phyloP scores from a whole-genome alignment of 2,113 vertebrate species.

The Egretta garzetta region DNA sequence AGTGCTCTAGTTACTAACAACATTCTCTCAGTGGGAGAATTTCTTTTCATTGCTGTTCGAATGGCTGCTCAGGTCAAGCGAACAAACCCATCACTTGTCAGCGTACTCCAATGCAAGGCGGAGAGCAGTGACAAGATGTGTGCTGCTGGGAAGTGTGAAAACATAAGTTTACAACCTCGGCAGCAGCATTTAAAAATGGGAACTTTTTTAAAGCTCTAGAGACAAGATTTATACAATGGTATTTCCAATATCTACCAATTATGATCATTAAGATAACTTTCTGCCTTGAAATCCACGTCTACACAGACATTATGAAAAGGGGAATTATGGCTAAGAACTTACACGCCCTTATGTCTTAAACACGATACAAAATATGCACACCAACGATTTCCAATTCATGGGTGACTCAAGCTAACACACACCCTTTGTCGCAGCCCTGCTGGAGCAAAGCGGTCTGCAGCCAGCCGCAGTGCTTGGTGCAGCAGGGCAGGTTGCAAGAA shows the following conservation, averaged over 20 bases:
- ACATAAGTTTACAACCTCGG: background rate
- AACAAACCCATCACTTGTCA: background rate
- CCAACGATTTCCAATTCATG: background rate
- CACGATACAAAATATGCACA: rapidly evolving
- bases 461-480: background rate
- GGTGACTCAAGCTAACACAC: background rate
- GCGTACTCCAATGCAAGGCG: background rate
- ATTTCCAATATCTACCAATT: background rate
- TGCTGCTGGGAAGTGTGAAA: background rate
- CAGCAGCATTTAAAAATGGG: background rate
- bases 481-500: background rate
- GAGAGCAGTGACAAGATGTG: background rate
- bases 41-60: background rate
- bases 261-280: background rate
- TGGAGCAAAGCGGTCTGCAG: background rate
- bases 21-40: background rate
- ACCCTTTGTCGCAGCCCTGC: background rate
- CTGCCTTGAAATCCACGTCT: background rate
- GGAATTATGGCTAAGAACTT: background rate
- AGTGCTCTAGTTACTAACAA: background rate
- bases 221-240: background rate
- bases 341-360: background rate
- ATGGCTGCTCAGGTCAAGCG: background rate
- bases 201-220: background rate
- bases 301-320: background rate